Base-by-base conservation (phyloP, 2,888 invertebrate species). In the Alsophila aescularia region DNA sequence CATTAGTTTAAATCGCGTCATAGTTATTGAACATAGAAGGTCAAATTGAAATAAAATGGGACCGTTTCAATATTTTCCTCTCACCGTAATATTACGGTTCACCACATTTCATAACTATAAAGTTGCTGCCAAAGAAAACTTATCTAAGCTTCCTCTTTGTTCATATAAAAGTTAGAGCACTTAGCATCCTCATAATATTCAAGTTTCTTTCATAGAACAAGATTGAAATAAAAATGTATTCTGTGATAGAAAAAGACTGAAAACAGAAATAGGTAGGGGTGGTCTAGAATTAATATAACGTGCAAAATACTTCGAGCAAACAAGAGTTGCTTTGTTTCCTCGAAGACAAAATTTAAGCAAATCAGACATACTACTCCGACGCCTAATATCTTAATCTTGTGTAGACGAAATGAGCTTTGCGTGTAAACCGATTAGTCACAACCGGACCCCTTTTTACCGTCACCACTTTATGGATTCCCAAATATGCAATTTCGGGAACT, bases 321-420 rank as follows among this genome's bases (percentile, higher is more conserved):
- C n/a, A n/a, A n/a, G n/a, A n/a, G n/a, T n/a, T n/a, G n/a, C n/a
- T n/a, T n/a, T n/a, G n/a, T n/a, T n/a, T n/a, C n/a, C n/a, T n/a
- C n/a, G n/a, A n/a, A n/a, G n/a, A n/a, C 56, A 43, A 49, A 47
- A 55, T 4, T 62, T 59, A 53, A 53, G 42, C 40, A 59, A 65
- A 62, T 59, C 59, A 52, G 57, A 62, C 52, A 60, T 44, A 47
- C 41, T 47, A 60, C 57, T 44, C 49, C 41, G 50, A 60, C 57
- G 59, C 54, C 44, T 12, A 16, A 42, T 54, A 31, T 62, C 61
- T 61, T 64, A 61, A 66, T 67, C 59, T 60, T 58, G 61, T 62
- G 55, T 55, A 49, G 42, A 36, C 39, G 52, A 62, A 62, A 56
- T 48, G 57, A 53, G 66, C 57, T 55, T 24, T 52, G 51, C 36